phyloP scores from a whole-genome alignment of 2,797 vertebrate species.

The Scarus forsteni region DNA sequence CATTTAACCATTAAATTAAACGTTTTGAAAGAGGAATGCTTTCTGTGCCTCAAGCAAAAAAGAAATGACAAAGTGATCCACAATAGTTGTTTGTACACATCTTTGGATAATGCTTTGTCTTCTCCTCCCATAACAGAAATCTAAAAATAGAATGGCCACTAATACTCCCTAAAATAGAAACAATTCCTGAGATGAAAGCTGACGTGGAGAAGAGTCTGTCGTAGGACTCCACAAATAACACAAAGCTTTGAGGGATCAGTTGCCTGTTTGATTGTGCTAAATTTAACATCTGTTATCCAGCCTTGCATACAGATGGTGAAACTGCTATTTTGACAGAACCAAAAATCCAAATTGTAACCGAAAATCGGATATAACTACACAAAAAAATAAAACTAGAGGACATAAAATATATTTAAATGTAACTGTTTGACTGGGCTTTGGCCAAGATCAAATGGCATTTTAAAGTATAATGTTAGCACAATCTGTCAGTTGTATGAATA shows the following conservation, averaged over 20 bases:
- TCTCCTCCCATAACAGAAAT: constrained; percentile 2
- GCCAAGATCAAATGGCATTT: no score
- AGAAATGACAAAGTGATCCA: constrained; percentile 6
- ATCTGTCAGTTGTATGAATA: no score
- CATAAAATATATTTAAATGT: no score
- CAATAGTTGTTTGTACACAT: not conserved
- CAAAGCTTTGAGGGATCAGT: constrained; percentile 26
- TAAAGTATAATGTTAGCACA: no score
- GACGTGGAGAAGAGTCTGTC: constrained; percentile 11
- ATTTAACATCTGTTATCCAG: constrained; percentile 15
- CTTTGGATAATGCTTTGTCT: constrained; percentile 6
- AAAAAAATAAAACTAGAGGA: no score
- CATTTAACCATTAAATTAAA: not conserved
- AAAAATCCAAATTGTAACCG: not conserved
- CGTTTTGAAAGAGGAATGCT: not conserved
- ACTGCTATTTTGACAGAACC: not conserved
- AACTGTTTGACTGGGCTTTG: no score
- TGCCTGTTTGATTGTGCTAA: constrained; percentile 24
- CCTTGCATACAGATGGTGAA: not conserved
- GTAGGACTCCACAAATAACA: constrained; percentile 29
- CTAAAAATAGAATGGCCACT: constrained; percentile 51
- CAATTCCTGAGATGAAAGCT: constrained; percentile 40
- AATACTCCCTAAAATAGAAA: constrained; percentile 41
- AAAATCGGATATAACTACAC: not conserved
- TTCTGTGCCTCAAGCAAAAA: not conserved